Base-by-base conservation (phyloP, 2,888 invertebrate genomes). In the Chymomyza amoena region DNA sequence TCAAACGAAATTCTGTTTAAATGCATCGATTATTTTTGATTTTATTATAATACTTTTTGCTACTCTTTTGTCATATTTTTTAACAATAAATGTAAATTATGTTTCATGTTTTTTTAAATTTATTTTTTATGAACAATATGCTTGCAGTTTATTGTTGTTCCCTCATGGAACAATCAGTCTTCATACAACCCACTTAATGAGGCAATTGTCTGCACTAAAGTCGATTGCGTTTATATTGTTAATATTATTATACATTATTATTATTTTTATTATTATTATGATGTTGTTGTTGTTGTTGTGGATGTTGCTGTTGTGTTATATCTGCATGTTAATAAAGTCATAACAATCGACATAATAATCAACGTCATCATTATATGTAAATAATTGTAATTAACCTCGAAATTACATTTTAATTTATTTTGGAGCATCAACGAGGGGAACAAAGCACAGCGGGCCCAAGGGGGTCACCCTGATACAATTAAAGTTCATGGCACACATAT, bases 361-460 rank as follows among this genome's bases (percentile, higher is more conserved):
- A 73, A 70, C 69, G 77, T 67, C 69, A 74, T 71, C 77, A 71
- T 78, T 77, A 67, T 75, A 66, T 70, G 75, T 78, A 72, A 72
- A 77, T 78, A 77, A 78, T 78, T 77, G 76, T 78, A 77, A 78
- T 78, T 77, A 77, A 78, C 77, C 75, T 65, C 68, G 68, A 78
- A 66, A 51, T 60, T 60, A 36, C 15, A 54, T 60, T 60, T 60
- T 15, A 25, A n/a, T 36, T 60, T 60, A 60, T 13, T 32, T 39
- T 15, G 36, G 32, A 60, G 39, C 39, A 13, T 10, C 39, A 45
- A 45, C 13, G 2, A 13, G 10, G 39, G 39, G 13, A 36, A 6
- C 7, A 6, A 36, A 36, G 39, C 39, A 3, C 13, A 10, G 39
- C 4, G 39, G 39, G 39, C 13, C 6, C 39, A 45, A 45, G 4